Base-by-base conservation (phyloP, 1,140 invertebrate species). In the Ephestia elutella region DNA sequence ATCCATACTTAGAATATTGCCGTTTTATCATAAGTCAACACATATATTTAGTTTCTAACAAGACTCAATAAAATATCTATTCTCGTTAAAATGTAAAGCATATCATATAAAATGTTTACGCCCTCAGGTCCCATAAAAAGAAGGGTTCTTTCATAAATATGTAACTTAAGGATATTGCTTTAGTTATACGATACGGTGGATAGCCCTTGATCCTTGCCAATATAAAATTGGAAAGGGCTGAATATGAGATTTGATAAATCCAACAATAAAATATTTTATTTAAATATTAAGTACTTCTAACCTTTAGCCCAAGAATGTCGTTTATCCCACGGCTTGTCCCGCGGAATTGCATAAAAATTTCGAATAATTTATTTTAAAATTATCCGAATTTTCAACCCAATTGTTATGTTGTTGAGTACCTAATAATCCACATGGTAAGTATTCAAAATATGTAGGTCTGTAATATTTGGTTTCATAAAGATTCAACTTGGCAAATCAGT, bases 111-210 rank as follows among this genome's bases (percentile, higher is more conserved):
- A 70, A 67, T 53, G 61, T 61, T 62, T 57, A 58, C 51, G 17
- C 55, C 53, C 58, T 25, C 15, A 57, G 54, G 54, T 25, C 35
- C 58, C 51, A 57, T 67, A 66, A 65, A 65, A 68, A 54, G 56
- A 57, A 59, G 59, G 62, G 62, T 61, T 67, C 54, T 61, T 62
- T 63, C 66, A 71, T 71, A 71, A 71, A 71, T 68, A 71, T 68
- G 62, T 65, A 68, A 65, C 49, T 63, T 66, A 18, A 56, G 61
- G 56, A 65, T 68, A 71, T 71, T 71, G 62, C 65, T 60, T 60
- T 64, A 65, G 62, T 66, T 70, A 59, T 62, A 57, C 49, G 59
- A 57, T 55, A 53, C 38, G 51, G 30, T 50, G 49, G 49, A 59
- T 61, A 57, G 38, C 21, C 61, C 61, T 51, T 54, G 55, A 57